phyloP scores from a whole-genome alignment of 2,888 invertebrate genomes.

The Andrena bucephala region DNA sequence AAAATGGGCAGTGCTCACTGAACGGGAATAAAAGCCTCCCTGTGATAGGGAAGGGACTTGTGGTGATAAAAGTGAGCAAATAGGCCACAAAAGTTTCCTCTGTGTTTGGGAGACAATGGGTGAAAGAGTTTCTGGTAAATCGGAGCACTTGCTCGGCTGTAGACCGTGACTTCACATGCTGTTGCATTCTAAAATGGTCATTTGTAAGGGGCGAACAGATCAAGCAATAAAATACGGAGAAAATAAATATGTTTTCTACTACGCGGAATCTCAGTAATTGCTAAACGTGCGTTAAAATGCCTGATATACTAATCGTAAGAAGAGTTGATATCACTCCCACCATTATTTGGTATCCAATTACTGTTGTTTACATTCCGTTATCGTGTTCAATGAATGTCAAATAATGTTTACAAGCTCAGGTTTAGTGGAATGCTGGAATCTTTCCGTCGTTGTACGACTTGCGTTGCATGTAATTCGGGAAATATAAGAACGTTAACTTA shows the following conservation, averaged over 20 bases:
- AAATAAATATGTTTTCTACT: neutral
- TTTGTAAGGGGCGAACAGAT: neutral
- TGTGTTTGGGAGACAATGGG: too few species aligned
- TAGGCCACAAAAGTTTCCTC: neutral
- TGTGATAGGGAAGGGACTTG: neutral
- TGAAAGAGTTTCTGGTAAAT: too few species aligned
- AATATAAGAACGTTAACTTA: neutral
- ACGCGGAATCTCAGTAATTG: neutral
- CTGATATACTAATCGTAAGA: neutral
- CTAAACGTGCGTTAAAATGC: neutral
- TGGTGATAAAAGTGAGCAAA: neutral
- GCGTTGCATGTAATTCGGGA: neutral
- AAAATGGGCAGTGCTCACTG: constrained; percentile 17
- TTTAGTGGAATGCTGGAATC: neutral
- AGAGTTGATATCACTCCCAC: neutral
- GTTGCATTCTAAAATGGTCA: too few species aligned
- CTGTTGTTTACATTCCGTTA: constrained; percentile 5
- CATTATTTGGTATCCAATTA: neutral
- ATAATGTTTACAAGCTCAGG: constrained; percentile 15
- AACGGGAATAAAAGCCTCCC: constrained; percentile 6
- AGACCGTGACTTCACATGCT: too few species aligned
- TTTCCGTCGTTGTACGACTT: neutral
- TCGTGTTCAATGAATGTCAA: constrained; percentile 6
- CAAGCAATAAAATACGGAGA: neutral
- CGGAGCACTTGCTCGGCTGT: too few species aligned